Conservation (phyloP, 2,888 invertebrate species). For the Rotaria magnacalcarata region DNA sequence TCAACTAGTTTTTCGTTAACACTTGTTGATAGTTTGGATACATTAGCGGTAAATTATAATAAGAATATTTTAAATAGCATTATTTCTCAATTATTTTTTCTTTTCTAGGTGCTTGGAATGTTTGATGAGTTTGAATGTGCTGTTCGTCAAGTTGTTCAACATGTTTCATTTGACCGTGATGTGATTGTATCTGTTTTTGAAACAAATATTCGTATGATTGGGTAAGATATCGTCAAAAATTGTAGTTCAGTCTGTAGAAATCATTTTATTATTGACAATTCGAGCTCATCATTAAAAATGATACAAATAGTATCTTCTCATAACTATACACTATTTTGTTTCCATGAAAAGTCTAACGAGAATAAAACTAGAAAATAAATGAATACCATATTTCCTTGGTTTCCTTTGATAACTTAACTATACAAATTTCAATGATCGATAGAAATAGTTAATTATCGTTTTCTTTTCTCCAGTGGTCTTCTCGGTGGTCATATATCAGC, state of each 20-base stretch:
- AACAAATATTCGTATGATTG: constrained; percentile 81
- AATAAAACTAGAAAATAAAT: too few relatives aligned
- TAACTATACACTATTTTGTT: too few relatives aligned
- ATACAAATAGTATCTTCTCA: too few relatives aligned
- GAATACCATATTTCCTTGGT: too few relatives aligned
- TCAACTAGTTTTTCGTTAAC: constrained; percentile 75
- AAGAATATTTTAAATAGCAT: constrained; percentile 42
- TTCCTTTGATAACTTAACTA: too few relatives aligned
- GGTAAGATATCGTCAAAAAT: background rate
- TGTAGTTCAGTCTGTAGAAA: too few relatives aligned
- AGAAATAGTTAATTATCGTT: too few relatives aligned
- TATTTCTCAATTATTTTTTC: constrained; percentile 60
- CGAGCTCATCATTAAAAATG: too few relatives aligned
- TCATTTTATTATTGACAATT: too few relatives aligned
- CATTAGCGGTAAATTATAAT: constrained; percentile 67
- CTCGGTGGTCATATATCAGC: constrained; percentile 86
- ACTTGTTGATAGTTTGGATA: constrained; percentile 86
- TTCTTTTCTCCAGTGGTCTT: constrained; percentile 66
- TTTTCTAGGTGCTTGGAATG: constrained; percentile 69
- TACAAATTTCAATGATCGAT: too few relatives aligned
- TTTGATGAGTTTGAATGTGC: constrained; percentile 88
- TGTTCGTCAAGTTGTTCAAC: constrained; percentile 75
- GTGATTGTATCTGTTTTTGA: constrained; percentile 94
- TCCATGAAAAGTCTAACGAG: too few relatives aligned
- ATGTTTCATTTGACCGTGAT: constrained; percentile 86